phyloP scores from a whole-genome alignment of 2,113 vertebrate genomes.

The Phyllostomus discolor region DNA sequence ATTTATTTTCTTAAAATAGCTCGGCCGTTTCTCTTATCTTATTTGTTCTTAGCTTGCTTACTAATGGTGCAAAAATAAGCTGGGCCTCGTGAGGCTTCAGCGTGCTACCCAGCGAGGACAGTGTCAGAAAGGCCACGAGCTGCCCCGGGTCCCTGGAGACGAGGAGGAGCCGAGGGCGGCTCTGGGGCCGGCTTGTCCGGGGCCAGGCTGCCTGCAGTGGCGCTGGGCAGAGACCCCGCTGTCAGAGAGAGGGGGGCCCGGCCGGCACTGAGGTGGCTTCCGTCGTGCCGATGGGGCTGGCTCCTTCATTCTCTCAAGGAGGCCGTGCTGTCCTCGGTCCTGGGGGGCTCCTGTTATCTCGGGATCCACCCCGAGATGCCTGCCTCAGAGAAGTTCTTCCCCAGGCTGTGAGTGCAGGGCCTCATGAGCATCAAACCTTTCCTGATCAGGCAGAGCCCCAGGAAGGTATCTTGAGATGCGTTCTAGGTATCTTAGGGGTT shows the following conservation, averaged over 20 bases:
- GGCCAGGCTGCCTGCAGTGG: background rate
- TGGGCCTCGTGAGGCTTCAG: background rate
- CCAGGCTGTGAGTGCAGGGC: background rate
- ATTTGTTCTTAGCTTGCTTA: background rate
- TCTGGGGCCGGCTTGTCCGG: background rate
- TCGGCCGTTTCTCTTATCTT: constrained; percentile 43
- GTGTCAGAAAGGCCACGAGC: background rate
- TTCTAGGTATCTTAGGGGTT: background rate
- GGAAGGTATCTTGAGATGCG: background rate
- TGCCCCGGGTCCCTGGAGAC: background rate
- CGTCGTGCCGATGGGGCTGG: background rate
- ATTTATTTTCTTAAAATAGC: constrained; percentile 62
- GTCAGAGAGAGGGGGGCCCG: background rate
- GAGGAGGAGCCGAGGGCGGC: accelerated
- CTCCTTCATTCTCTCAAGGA: background rate
- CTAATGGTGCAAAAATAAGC: constrained; percentile 16
- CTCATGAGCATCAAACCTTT: background rate
- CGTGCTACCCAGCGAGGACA: background rate
- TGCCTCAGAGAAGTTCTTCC: background rate
- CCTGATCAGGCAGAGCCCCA: background rate
- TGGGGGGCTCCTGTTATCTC: background rate
- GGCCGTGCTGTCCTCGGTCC: background rate
- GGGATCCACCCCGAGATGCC: background rate
- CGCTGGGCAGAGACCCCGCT: background rate
- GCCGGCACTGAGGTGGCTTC: background rate